Evolutionary conservation across 2,113 vertebrate genomes (phyloP), one percentile per base, ranked within the genome.

Genomic region (Colaptes auratus): DNA sequence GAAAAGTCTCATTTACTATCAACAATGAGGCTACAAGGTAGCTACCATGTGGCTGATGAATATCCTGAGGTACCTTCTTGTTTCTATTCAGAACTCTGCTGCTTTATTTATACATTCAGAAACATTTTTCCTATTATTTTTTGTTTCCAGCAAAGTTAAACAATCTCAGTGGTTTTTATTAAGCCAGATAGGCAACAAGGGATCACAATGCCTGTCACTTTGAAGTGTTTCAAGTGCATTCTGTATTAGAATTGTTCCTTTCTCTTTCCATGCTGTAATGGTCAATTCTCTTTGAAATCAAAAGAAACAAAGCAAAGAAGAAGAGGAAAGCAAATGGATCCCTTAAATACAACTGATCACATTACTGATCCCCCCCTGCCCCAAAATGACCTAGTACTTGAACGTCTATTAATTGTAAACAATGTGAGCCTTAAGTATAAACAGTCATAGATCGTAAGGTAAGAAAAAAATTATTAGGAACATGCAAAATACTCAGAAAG

Each of bases 1-100:
- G 97, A 95, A 97, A 96, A 97, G 97, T 97, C 97, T 98, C 97
- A 97, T 97, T 97, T 95, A 86, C 86, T 93, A 87, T 95, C 94
- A 91, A 95, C 91, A 95, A 93, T 97, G 97, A 98, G 97, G 97
- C 97, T 97, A 86, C 96, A 93, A 97, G 97, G 97, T 97, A 98
- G 97, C 97, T 98, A 97, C 97, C 97, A 96, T 97, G 97, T 98
- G 98, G 97, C 98, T 97, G 96, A 95, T 96, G 97, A 97, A 92
- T 96, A 97, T 97, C 97, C 97, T 97, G 97, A 97, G 96, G 96
- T 97, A 97, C 96, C 96, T 98, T 97, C 96, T 96, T 95, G 85
- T 97, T 97, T 97, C 96, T 97, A 83, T 96, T 97, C 93, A 96
- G 94, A 98, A 96, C 89, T 96, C 94, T 97, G 96, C 97, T 97